A percentile compares a stretch with the other conserved stretches of the same genome.
Evolutionary conservation across 2,797 vertebrate species (phyloP).

Genomic region (Adelosebastes latens): DNA sequence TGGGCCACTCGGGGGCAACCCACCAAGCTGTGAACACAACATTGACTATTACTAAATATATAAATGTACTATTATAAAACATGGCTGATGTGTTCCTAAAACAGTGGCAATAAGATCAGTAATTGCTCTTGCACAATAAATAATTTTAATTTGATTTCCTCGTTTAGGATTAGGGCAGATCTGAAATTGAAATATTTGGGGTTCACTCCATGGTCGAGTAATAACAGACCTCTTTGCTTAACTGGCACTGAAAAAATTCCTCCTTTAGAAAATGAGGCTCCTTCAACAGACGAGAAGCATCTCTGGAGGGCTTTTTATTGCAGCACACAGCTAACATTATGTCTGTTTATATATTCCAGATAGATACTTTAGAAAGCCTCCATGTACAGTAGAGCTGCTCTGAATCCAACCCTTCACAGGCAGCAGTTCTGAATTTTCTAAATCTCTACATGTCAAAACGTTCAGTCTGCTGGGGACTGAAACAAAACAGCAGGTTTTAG

Average conservation of each 20-base stretch:
- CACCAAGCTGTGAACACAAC: background rate
- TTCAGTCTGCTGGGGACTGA: constrained; percentile 1
- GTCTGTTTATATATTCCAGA: constrained; percentile 27
- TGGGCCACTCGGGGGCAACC: background rate
- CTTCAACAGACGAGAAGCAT: background rate
- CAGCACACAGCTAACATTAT: background rate
- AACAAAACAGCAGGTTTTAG: constrained; percentile 26
- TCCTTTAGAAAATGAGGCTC: background rate
- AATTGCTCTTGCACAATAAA: background rate
- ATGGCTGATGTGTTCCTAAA: too few species aligned
- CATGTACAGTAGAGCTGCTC: background rate
- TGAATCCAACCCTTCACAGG: constrained; percentile 11
- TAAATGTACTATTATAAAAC: background rate
- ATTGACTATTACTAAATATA: background rate
- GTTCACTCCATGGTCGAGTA: constrained; percentile 14
- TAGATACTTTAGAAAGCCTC: constrained; percentile 1
- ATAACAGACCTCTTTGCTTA: constrained; percentile 5
- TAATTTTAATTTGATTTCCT: background rate
- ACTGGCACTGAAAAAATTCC: background rate
- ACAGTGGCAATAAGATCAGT: background rate
- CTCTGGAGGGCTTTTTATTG: background rate
- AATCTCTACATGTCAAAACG: constrained; percentile 19
- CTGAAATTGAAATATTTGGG: constrained; percentile 17
- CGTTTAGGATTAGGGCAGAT: background rate
- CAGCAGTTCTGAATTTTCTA: constrained; percentile 13